phyloP scores from a whole-genome alignment of 2,888 invertebrate species.

The Fragum fragum region DNA sequence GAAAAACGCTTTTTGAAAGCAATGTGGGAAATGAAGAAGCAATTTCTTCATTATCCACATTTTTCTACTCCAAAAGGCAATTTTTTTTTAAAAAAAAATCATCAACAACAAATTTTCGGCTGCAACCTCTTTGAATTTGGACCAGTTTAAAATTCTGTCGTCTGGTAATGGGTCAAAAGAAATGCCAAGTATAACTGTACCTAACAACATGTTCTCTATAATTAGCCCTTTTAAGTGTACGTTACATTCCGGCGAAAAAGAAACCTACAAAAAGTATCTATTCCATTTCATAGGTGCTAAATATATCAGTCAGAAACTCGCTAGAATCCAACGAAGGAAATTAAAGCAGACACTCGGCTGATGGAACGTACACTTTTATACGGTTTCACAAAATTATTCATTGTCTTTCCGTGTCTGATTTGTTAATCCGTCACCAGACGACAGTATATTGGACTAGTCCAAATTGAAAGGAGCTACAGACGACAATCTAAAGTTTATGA shows the following conservation, averaged over 20 bases:
- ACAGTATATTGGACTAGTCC: too few species aligned
- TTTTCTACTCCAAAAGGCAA: too few species aligned
- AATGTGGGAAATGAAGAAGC: too few species aligned
- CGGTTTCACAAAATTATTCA: background rate
- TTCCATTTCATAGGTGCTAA: slow-evolving; percentile 3
- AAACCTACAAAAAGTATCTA: background rate
- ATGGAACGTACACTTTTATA: background rate
- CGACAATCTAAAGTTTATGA: background rate
- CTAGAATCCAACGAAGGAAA: background rate
- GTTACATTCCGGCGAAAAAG: background rate
- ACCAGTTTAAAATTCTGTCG: too few species aligned
- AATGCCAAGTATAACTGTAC: too few species aligned
- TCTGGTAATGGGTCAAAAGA: too few species aligned
- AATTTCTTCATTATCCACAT: too few species aligned
- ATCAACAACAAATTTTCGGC: too few species aligned
- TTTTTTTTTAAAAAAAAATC: too few species aligned
- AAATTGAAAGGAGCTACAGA: background rate
- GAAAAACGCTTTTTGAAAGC: too few species aligned
- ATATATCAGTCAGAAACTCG: background rate
- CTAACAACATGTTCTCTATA: background rate
- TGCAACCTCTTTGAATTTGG: too few species aligned
- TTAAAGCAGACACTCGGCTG: background rate
- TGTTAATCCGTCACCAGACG: background rate
- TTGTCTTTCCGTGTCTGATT: background rate
- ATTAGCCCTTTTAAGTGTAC: too few species aligned